phyloP scores from a whole-genome alignment of 2,113 vertebrate genomes.

The Conger conger region DNA sequence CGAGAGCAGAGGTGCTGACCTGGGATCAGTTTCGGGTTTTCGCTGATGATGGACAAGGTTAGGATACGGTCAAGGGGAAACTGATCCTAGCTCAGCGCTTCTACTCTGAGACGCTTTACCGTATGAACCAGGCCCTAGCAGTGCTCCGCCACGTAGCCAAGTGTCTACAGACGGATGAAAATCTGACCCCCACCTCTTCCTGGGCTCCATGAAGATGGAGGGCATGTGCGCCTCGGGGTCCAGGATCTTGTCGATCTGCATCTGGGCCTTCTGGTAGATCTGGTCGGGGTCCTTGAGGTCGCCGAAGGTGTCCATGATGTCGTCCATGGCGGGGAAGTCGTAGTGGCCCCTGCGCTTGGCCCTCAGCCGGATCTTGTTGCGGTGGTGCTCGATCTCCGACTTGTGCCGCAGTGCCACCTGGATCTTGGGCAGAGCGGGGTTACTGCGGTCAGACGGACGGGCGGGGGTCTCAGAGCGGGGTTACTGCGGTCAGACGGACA shows the following conservation, averaged over 20 bases:
- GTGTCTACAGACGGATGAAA: background rate
- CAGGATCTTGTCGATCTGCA: slow-evolving; percentile 97
- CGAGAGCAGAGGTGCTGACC: too few species aligned
- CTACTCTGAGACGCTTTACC: too few species aligned
- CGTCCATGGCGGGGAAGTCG: slow-evolving; percentile 92
- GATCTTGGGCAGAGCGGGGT: slow-evolving; percentile 66
- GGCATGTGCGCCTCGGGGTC: slow-evolving; percentile 81
- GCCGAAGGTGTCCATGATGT: slow-evolving; percentile 66
- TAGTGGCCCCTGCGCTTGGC: slow-evolving; percentile 97
- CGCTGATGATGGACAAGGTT: too few species aligned
- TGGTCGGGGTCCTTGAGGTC: slow-evolving; percentile 85
- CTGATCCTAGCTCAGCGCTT: too few species aligned
- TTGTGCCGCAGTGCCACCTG: slow-evolving; percentile 93
- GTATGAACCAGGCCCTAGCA: too few species aligned
- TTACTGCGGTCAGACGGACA: too few species aligned
- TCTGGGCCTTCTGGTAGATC: slow-evolving; percentile 90
- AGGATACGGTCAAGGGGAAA: too few species aligned
- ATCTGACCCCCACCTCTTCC: slow-evolving; percentile 76
- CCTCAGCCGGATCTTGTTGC: slow-evolving; percentile 94
- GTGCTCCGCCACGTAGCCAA: background rate
- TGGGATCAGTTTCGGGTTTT: too few species aligned
- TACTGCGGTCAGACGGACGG: slow-evolving; percentile 17
- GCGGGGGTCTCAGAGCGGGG: background rate
- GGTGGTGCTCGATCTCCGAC: slow-evolving; percentile 96
- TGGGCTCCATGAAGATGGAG: slow-evolving; percentile 83